Evolutionary conservation across 1,140 invertebrate genomes (phyloP).

Genomic region (Drosophila nigromelanica): DNA sequence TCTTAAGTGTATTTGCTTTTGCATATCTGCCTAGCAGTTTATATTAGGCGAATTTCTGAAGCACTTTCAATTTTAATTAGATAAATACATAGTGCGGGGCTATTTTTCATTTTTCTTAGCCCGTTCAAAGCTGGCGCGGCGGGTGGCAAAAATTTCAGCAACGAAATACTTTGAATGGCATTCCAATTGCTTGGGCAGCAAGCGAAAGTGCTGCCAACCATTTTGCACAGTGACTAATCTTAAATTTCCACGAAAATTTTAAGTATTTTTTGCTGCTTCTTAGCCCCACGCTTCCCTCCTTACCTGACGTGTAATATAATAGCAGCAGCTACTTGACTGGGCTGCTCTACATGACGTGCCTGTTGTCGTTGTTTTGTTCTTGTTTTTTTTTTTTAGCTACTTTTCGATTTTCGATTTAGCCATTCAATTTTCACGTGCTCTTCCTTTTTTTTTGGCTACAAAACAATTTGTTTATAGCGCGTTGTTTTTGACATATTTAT

Average conservation of each 20-base stretch:
- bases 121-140: neutral
- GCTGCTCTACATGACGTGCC: neutral
- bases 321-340: conserved; percentile 21
- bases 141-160: conserved; percentile 2
- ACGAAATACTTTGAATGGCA: conserved; percentile 27
- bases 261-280: neutral
- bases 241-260: conserved; percentile 21
- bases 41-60: conserved; percentile 22
- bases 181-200: conserved; percentile 9
- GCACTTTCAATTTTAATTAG: conserved; percentile 43
- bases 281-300: neutral
- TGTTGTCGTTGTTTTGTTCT: conserved; percentile 7
- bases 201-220: conserved; percentile 11
- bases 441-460: conserved; percentile 54
- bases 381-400: conserved; percentile 25
- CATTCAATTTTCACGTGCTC: conserved; percentile 55
- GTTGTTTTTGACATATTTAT: conserved; percentile 81
- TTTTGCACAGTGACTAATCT: conserved; percentile 33
- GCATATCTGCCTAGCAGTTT: conserved; percentile 40
- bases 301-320: neutral
- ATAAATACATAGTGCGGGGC: conserved; percentile 34
- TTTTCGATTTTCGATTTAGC: conserved; percentile 53
- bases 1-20: neutral
- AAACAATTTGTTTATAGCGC: conserved; percentile 81
- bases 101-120: neutral